Percentiles rank a stretch among this genome's conserved stretches.
Conservation (phyloP, 2,113 vertebrate genomes). For the Corvus cornix region DNA sequence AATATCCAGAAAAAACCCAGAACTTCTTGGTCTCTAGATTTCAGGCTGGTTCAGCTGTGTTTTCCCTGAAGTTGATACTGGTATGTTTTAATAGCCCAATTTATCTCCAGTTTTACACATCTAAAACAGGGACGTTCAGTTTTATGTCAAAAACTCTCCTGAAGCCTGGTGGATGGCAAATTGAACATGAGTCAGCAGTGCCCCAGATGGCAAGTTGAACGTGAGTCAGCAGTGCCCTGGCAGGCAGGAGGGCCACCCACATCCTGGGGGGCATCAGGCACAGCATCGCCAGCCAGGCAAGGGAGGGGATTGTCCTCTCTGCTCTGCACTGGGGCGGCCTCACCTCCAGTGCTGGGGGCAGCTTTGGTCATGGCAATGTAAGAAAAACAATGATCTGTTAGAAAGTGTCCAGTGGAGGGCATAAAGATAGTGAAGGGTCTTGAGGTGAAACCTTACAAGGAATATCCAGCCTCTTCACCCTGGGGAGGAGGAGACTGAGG, state of each 20-base stretch:
- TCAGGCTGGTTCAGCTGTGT: neutral
- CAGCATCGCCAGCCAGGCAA: accelerated
- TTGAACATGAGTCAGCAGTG: neutral
- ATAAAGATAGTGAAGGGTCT: neutral
- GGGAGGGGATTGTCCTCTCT: neutral
- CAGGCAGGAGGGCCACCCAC: accelerated
- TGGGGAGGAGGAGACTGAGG: neutral
- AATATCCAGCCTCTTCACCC: neutral
- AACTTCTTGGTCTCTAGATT: neutral
- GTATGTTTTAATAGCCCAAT: neutral
- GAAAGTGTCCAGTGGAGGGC: neutral
- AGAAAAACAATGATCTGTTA: too few relatives aligned
- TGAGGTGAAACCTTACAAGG: accelerated
- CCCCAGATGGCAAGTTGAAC: neutral
- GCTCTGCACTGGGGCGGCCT: accelerated
- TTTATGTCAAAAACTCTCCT: neutral
- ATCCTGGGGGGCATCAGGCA: neutral
- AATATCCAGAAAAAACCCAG: neutral
- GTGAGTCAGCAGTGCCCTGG: neutral
- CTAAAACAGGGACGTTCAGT: neutral
- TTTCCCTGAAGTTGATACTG: neutral
- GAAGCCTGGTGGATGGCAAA: accelerated
- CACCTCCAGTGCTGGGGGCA: neutral
- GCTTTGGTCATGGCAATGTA: accelerated
- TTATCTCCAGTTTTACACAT: neutral